Evolutionary conservation across 2,113 vertebrate species (phyloP), one percentile per base, ranked within the genome.

Genomic region (Varanus komodoensis): DNA sequence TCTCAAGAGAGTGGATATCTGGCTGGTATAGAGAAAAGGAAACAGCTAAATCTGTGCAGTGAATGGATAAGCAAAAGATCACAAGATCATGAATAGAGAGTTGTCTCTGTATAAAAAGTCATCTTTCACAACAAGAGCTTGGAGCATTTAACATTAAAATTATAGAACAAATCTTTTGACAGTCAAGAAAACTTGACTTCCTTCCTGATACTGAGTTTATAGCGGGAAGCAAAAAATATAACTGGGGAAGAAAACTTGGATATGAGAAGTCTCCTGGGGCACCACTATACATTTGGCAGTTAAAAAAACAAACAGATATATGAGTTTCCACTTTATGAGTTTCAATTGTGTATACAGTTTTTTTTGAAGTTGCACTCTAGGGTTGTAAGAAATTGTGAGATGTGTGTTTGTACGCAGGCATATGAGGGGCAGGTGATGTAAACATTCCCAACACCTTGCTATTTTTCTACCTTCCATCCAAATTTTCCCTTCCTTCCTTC

Each of bases 11-110:
- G 61, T 64, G 86, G 0, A 57, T n/a, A 82, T 73, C 79, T 52
- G 82, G 80, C 87, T 89, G 67, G 2, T 57, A 73, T 61, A 69
- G 69, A 64, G 75, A 75, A 83, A 89, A 89, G 81, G 57, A 11
- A 69, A 0, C 0, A 50, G 85, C 61, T 82, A 90, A 92, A 87
- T 1, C 77, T 19, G 86, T 52, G 90, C 3, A 52, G 92, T 87
- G 48, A 69, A 78, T 17, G 61, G 25, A 1, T 64, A 17, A 0
- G 14, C 23, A 75, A 84, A 0, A 0, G 86, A 87, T 90, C 85
- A 83, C 0, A 57, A 73, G 34, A 34, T 52, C 38, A 75, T 48
- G 54, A 84, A 84, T 68, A 44, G 67, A 64, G 17, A 44, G 68
- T 34, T 64, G 68, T 11, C 38, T 89, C 69, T 77, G 11, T 64